Evolutionary conservation across 2,888 invertebrate genomes (phyloP).

Genomic region (Isoperla grammatica): DNA sequence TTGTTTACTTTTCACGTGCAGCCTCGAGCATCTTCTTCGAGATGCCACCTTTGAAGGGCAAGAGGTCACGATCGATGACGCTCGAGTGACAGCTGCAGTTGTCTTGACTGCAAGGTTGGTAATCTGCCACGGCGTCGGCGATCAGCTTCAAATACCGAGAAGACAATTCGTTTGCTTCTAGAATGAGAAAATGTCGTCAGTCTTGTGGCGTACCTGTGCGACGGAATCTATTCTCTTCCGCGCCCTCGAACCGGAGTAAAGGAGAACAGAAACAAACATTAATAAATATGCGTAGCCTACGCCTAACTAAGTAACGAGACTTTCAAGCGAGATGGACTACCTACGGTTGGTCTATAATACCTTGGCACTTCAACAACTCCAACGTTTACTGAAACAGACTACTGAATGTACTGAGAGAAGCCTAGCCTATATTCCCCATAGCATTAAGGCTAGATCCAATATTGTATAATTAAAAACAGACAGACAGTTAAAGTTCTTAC

Average conservation of each 20-base stretch:
- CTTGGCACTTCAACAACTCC: too few species aligned
- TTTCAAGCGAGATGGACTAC: background rate
- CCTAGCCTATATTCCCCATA: too few species aligned
- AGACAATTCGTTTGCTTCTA: background rate
- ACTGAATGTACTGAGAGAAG: too few species aligned
- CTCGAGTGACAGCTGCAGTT: constrained; percentile 60
- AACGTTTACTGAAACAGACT: too few species aligned
- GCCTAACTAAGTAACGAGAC: background rate
- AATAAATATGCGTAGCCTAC: background rate
- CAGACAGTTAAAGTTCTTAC: too few species aligned
- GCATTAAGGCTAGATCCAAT: too few species aligned
- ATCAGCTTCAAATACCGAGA: constrained; percentile 17
- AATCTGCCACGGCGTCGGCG: constrained; percentile 20
- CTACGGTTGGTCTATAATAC: too few species aligned
- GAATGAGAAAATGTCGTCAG: background rate
- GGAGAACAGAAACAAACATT: background rate
- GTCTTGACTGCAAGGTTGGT: constrained; percentile 20
- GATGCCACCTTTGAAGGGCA: constrained; percentile 65
- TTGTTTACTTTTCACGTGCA: constrained; percentile 41
- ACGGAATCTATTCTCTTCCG: too few species aligned
- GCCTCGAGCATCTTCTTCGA: constrained; percentile 56
- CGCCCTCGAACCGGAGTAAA: too few species aligned
- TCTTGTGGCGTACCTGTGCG: too few species aligned
- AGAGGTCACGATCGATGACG: constrained; percentile 64
- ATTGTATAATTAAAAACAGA: too few species aligned